These are phyloP conservation scores for Percopsis omiscomaycus DNA, from an alignment of 2,797 vertebrate species.

Conservation along the genomic window DNA sequence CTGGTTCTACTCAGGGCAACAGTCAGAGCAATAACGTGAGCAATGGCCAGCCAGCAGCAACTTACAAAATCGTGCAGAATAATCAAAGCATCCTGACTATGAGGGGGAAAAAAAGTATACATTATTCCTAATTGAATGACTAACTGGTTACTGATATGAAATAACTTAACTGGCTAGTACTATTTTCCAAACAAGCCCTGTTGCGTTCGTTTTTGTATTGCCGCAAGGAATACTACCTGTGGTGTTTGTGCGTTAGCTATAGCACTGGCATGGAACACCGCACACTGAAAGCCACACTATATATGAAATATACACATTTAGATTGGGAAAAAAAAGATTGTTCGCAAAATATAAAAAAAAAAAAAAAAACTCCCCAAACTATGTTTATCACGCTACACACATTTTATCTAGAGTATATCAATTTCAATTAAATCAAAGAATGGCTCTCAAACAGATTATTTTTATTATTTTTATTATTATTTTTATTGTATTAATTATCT, in stretches of 20 bases:
- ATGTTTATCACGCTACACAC: neutral
- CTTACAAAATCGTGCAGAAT: neutral
- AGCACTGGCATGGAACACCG: too few relatives aligned
- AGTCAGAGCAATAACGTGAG: constrained; percentile 59
- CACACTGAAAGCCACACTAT: constrained; percentile 26
- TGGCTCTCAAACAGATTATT: constrained; percentile 9
- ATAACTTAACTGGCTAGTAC: constrained; percentile 7
- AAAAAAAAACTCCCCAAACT: neutral
- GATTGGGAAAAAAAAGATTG: too few relatives aligned
- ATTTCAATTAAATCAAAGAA: constrained; percentile 24
- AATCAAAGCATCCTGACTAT: constrained; percentile 7
- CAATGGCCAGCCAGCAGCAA: neutral
- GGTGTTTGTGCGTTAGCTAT: neutral
- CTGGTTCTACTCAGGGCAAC: constrained; percentile 43
- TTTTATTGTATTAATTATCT: neutral
- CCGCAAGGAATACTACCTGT: constrained; percentile 7
- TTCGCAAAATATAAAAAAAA: too few relatives aligned
- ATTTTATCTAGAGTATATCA: constrained; percentile 5
- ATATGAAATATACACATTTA: neutral
- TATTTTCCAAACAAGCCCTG: constrained; percentile 11
- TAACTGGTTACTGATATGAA: neutral
- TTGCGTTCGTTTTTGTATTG: constrained; percentile 18
- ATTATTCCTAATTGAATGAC: neutral
- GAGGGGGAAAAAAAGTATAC: neutral
- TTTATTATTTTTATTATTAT: neutral